phyloP scores from a whole-genome alignment of 2,797 vertebrate species.

The Cyprinella venusta region DNA sequence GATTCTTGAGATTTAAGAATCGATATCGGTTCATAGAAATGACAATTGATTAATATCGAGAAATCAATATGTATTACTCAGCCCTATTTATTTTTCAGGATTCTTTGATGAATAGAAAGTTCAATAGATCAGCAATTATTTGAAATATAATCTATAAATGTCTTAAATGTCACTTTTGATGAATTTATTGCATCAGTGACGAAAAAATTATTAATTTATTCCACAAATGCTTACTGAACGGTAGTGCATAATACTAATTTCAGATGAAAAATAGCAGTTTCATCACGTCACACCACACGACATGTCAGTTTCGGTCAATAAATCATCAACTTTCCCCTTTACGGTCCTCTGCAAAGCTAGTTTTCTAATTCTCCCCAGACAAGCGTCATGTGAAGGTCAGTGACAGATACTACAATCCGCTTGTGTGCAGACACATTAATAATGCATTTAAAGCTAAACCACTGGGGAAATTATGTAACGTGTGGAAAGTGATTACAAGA shows the following conservation, averaged over 20 bases:
- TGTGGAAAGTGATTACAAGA: background rate
- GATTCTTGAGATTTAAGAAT: too few relatives aligned
- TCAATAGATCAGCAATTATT: too few relatives aligned
- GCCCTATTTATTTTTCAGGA: too few relatives aligned
- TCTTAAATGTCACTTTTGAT: background rate
- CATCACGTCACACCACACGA: background rate
- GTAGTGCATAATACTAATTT: background rate
- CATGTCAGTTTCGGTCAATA: background rate
- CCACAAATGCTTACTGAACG: too few relatives aligned
- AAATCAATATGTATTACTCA: too few relatives aligned
- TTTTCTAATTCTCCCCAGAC: background rate
- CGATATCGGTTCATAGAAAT: too few relatives aligned
- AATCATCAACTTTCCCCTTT: background rate
- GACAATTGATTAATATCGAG: too few relatives aligned
- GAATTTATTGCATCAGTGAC: background rate
- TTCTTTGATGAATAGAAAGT: too few relatives aligned
- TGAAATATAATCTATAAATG: background rate
- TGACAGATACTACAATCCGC: background rate
- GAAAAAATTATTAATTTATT: background rate
- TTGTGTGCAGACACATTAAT: background rate
- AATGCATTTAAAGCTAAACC: background rate
- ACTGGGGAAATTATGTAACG: background rate
- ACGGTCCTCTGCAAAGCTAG: background rate
- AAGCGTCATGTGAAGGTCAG: background rate
- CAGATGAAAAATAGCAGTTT: background rate